A percentile compares a stretch with the other conserved stretches of the same genome.
These are phyloP conservation scores for Lophotis ruficrista DNA, from an alignment of 2,113 vertebrate species.

Conservation along the genomic window DNA sequence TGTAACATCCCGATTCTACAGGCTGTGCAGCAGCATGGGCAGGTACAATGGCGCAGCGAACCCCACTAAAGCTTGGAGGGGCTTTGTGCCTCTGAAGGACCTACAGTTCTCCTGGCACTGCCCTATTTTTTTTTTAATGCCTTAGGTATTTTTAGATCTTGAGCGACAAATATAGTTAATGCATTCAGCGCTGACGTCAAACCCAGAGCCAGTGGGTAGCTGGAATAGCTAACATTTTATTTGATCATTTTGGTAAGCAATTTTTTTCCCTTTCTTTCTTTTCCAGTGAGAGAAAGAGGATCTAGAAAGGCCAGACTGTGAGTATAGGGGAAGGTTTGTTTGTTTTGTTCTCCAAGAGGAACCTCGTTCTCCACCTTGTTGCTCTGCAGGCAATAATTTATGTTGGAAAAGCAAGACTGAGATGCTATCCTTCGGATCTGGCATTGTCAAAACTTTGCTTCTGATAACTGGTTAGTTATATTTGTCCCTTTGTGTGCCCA, in stretches of 20 bases:
- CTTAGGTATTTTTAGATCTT: conserved; percentile 68
- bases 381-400: neutral
- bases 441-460: neutral
- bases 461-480: neutral
- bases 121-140: conserved; percentile 65
- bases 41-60: neutral
- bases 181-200: conserved; percentile 74
- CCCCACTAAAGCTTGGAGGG: neutral
- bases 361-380: neutral
- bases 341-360: conserved; percentile 14
- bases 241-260: conserved; percentile 71
- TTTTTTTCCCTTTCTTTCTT: conserved; percentile 5
- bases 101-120: conserved; percentile 35
- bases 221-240: conserved; percentile 73
- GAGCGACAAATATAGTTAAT: conserved; percentile 74
- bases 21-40: neutral
- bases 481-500: neutral
- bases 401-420: neutral
- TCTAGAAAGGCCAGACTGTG: conserved; percentile 5
- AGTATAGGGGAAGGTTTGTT: neutral
- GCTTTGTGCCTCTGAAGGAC: conserved; percentile 6
- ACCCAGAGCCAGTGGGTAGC: conserved; percentile 67
- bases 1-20: neutral
- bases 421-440: neutral
- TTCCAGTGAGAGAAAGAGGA: conserved; percentile 19